phyloP scores from a whole-genome alignment of 2,797 vertebrate genomes.

The Galaxias olidus region DNA sequence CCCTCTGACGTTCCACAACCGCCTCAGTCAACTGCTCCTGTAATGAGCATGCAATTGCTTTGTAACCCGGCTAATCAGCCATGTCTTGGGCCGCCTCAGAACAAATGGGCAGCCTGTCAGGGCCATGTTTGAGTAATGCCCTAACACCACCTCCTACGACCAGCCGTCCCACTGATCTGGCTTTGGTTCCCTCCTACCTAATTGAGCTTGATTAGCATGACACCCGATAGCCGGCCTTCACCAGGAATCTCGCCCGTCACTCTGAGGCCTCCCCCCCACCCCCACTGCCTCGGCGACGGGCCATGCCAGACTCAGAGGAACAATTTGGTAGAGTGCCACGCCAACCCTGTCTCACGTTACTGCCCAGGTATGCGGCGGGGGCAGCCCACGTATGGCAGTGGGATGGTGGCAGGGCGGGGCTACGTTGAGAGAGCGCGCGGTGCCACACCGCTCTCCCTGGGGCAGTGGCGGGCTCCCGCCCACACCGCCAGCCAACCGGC shows the following conservation, averaged over 20 bases:
- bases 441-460: no score
- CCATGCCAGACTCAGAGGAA: conserved; percentile 70
- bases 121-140: conserved; percentile 68
- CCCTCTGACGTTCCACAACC: conserved; percentile 29
- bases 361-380: conserved; percentile 41
- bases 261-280: conserved; percentile 45
- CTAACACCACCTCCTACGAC: conserved; percentile 67
- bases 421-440: no score
- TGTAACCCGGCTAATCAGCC: conserved; percentile 64
- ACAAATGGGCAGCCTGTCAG: conserved; percentile 66
- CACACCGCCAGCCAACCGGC: background rate
- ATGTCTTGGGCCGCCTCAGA: conserved; percentile 58
- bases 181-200: conserved; percentile 76
- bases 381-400: conserved; percentile 53
- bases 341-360: conserved; percentile 67
- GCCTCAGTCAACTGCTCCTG: conserved; percentile 52
- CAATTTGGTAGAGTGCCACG: conserved; percentile 77
- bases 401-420: background rate
- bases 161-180: conserved; percentile 63
- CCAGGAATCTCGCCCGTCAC: conserved; percentile 63
- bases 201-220: conserved; percentile 80
- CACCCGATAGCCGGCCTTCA: conserved; percentile 67
- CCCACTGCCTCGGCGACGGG: conserved; percentile 69
- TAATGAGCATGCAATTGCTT: conserved; percentile 67
- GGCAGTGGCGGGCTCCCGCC: no score